Evolutionary conservation across 2,113 vertebrate genomes (phyloP).

Genomic region (Pao palembangensis): DNA sequence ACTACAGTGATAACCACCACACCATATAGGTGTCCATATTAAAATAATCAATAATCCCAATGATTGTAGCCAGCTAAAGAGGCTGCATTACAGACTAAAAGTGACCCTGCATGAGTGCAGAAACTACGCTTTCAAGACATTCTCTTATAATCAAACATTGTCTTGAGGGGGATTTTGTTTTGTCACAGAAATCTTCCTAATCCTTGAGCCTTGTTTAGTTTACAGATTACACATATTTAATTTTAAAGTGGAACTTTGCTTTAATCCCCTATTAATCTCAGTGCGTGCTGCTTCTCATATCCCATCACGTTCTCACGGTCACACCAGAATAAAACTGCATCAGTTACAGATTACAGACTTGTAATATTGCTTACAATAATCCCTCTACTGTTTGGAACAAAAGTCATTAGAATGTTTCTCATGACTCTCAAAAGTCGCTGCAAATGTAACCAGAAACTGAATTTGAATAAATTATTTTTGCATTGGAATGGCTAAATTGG

Average conservation of each 20-base stretch:
- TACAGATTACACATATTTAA: constrained; percentile 69
- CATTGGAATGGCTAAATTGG: no score
- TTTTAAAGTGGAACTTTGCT: constrained; percentile 54
- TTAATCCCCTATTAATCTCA: constrained; percentile 69
- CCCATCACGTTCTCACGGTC: constrained; percentile 33
- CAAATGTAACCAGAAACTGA: constrained; percentile 9
- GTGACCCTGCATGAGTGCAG: no score
- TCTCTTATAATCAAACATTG: constrained; percentile 47
- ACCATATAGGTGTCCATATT: no score
- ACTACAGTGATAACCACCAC: no score
- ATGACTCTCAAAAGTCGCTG: constrained; percentile 19
- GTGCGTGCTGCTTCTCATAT: constrained; percentile 12
- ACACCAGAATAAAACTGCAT: constrained; percentile 12
- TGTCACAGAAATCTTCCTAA: constrained; percentile 43
- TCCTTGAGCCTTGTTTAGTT: constrained; percentile 47
- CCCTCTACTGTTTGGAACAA: constrained; percentile 24
- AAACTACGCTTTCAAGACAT: constrained; percentile 22
- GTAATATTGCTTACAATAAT: constrained; percentile 33
- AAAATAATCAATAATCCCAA: no score
- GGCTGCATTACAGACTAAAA: no score
- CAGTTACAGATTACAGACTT: constrained; percentile 32
- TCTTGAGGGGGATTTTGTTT: constrained; percentile 35
- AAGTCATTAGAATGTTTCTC: constrained; percentile 28
- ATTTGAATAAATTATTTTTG: no score
- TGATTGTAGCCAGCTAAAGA: no score